These are phyloP conservation scores for Drosophila nigrodunni DNA, from an alignment of 1,140 invertebrate species.

Conservation along the genomic window DNA sequence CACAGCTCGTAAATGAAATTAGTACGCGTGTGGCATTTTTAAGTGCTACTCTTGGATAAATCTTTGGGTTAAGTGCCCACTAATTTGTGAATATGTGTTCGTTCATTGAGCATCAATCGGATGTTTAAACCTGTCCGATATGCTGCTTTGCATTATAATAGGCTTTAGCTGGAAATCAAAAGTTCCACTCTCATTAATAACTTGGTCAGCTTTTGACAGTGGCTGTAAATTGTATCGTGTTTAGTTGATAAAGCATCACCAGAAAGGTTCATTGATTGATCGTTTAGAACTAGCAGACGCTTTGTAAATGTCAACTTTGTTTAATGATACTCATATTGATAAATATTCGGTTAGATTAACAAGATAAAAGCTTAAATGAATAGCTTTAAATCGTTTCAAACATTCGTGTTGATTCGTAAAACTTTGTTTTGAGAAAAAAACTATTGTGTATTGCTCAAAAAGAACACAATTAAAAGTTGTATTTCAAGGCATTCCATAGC, in stretches of 20 bases:
- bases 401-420: not conserved
- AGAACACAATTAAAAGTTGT: constrained; percentile 10
- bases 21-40: constrained; percentile 33
- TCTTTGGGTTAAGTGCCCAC: constrained; percentile 22
- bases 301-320: constrained; percentile 64
- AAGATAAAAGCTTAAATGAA: constrained; percentile 14
- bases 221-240: constrained; percentile 34
- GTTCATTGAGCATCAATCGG: constrained; percentile 8
- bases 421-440: not conserved
- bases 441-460: not conserved
- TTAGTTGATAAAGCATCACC: constrained; percentile 5
- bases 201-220: constrained; percentile 26
- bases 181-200: constrained; percentile 26
- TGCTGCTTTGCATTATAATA: constrained; percentile 21
- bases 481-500: not conserved
- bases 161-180: constrained; percentile 1
- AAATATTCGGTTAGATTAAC: not conserved
- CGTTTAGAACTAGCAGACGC: constrained; percentile 40
- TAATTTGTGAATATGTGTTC: constrained; percentile 37
- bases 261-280: constrained; percentile 45
- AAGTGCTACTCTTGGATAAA: not conserved
- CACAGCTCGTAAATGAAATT: constrained; percentile 34
- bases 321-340: constrained; percentile 36
- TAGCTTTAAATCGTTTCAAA: not conserved
- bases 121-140: constrained; percentile 4